A percentile compares a stretch with the other conserved stretches of the same genome.
phyloP scores from a whole-genome alignment of 2,797 vertebrate species.

The Phrynocephalus forsythii region DNA sequence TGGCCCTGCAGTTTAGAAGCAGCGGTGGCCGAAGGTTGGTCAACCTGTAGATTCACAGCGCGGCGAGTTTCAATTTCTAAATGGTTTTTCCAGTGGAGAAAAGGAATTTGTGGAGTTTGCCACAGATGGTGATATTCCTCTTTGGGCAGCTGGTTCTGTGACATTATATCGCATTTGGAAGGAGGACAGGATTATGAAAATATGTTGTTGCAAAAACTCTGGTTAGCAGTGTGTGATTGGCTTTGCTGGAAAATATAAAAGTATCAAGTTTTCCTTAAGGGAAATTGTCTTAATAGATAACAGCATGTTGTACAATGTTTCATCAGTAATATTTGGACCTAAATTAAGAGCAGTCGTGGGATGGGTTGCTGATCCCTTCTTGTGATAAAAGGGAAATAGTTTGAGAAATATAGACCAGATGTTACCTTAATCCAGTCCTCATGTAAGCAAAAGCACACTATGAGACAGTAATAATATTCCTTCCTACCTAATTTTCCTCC shows the following conservation, averaged over 20 bases:
- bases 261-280: conserved; percentile 83
- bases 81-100: not conserved
- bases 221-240: conserved; percentile 66
- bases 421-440: conserved; percentile 87
- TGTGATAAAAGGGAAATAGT: conserved; percentile 87
- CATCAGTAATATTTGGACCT: conserved; percentile 88
- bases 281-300: conserved; percentile 88
- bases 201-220: conserved; percentile 60
- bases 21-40: not conserved
- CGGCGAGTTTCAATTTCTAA: not conserved
- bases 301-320: conserved; percentile 88
- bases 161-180: conserved; percentile 43
- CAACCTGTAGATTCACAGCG: not conserved
- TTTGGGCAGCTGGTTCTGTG: not conserved
- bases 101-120: not conserved
- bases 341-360: conserved; percentile 88
- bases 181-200: conserved; percentile 70
- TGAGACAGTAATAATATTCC: conserved; percentile 81
- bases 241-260: conserved; percentile 80
- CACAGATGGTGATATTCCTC: not conserved
- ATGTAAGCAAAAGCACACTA: conserved; percentile 81
- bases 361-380: conserved; percentile 83
- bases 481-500: conserved; percentile 83
- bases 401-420: conserved; percentile 85
- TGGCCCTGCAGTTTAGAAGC: not conserved